phyloP scores from a whole-genome alignment of 1,140 invertebrate genomes.

The Orchesella cincta region DNA sequence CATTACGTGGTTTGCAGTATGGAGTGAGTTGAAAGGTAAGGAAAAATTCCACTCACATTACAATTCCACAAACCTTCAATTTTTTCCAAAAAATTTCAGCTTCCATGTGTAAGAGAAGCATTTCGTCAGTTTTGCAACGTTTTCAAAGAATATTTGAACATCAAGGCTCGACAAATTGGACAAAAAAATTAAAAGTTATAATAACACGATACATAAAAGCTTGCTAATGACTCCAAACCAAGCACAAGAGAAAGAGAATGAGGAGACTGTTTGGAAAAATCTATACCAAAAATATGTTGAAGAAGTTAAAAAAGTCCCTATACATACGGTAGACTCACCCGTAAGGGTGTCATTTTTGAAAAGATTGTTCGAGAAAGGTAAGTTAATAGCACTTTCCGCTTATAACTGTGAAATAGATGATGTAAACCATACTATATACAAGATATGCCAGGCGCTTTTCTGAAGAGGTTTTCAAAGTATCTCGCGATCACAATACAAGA shows the following conservation, averaged over 20 bases:
- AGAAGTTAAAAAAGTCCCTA: not conserved
- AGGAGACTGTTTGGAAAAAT: not conserved
- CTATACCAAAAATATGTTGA: not conserved
- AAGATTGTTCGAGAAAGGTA: not conserved
- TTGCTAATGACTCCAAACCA: not conserved
- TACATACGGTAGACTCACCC: not conserved
- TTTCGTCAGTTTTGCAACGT: not conserved
- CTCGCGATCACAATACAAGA: not conserved
- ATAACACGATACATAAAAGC: not conserved
- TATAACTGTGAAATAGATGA: too few relatives aligned
- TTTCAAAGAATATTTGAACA: not conserved
- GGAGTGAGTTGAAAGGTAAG: not conserved
- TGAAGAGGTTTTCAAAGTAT: not conserved
- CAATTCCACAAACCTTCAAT: too few relatives aligned
- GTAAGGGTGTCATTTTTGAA: not conserved
- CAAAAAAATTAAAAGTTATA: not conserved
- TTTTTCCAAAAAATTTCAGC: not conserved
- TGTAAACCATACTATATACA: too few relatives aligned
- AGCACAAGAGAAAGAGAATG: not conserved
- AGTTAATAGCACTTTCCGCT: too few relatives aligned
- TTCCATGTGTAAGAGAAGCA: not conserved
- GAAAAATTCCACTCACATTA: not conserved
- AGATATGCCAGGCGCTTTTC: not conserved
- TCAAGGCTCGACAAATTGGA: not conserved
- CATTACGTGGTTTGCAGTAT: not conserved